These are phyloP conservation scores for Hippopotamyrus pictus DNA, from an alignment of 2,797 vertebrate species.

Conservation along the genomic window DNA sequence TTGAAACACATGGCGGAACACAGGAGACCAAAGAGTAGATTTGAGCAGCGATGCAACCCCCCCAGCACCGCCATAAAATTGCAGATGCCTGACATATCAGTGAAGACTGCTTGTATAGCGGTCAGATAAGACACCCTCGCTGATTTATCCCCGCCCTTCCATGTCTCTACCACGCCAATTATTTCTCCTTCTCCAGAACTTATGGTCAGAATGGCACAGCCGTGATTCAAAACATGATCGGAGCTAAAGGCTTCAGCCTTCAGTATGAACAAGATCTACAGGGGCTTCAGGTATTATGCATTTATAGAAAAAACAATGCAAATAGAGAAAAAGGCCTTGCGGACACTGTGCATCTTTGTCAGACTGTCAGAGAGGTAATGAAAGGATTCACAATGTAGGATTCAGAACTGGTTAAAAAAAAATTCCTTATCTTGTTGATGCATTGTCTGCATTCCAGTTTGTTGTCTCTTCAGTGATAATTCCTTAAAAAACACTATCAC, in stretches of 20 bases:
- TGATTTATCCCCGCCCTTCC: background rate
- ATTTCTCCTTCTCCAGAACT: background rate
- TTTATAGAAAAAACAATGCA: background rate
- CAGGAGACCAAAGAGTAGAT: background rate
- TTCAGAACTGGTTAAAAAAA: background rate
- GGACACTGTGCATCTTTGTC: background rate
- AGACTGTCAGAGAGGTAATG: background rate
- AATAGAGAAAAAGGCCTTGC: background rate
- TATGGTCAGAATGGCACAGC: background rate
- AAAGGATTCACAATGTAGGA: background rate
- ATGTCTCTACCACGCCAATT: background rate
- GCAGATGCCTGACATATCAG: slow-evolving; percentile 9
- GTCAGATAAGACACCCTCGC: background rate
- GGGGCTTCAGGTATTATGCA: background rate
- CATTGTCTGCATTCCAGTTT: background rate
- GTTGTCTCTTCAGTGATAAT: background rate
- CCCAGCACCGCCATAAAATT: background rate
- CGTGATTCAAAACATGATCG: background rate
- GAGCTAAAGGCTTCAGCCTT: background rate
- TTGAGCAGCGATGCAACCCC: background rate
- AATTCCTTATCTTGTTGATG: background rate
- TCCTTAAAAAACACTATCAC: background rate
- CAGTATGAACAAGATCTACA: background rate
- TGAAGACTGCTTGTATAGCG: background rate
- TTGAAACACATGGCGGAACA: slow-evolving; percentile 3